Evolutionary conservation across 2,888 invertebrate genomes (phyloP).

Genomic region (Machimus atricapillus): DNA sequence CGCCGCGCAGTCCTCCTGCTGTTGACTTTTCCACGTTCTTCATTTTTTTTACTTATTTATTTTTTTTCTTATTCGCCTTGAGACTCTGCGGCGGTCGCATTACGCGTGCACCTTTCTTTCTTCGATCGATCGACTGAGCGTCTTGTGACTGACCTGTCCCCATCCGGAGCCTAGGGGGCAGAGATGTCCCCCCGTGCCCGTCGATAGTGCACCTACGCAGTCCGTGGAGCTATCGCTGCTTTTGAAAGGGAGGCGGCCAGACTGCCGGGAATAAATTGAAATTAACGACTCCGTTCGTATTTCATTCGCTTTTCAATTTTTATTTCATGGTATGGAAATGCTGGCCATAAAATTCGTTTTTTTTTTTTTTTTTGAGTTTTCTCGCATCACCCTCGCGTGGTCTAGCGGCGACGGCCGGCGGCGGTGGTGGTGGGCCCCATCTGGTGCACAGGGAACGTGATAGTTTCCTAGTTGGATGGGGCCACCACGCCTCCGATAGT

Average conservation of each 20-base stretch:
- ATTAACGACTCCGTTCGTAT: not conserved
- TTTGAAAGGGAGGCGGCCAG: not conserved
- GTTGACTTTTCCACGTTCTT: slow-evolving; percentile 22
- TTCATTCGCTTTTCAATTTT: not conserved
- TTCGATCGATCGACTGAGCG: not conserved
- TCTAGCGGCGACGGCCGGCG: not conserved
- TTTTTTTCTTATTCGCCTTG: not conserved
- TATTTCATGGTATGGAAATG: slow-evolving; percentile 2
- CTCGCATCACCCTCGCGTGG: not conserved
- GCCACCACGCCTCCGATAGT: not conserved
- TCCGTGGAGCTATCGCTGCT: not conserved
- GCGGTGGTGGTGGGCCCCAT: not conserved
- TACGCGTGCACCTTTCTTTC: slow-evolving; percentile 13
- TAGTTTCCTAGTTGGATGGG: not conserved
- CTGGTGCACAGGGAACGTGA: not conserved
- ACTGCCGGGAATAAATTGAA: slow-evolving; percentile 7
- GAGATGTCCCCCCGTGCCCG: not conserved
- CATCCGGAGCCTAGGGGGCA: not conserved
- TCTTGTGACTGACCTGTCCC: slow-evolving; percentile 16
- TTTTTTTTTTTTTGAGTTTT: not conserved
- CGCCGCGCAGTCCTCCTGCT: not conserved
- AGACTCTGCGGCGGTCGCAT: not conserved
- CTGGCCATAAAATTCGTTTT: not conserved
- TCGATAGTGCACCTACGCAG: not conserved
- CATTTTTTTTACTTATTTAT: no score